Conservation (phyloP, 1,140 invertebrate genomes). For the Cydia amplana region DNA sequence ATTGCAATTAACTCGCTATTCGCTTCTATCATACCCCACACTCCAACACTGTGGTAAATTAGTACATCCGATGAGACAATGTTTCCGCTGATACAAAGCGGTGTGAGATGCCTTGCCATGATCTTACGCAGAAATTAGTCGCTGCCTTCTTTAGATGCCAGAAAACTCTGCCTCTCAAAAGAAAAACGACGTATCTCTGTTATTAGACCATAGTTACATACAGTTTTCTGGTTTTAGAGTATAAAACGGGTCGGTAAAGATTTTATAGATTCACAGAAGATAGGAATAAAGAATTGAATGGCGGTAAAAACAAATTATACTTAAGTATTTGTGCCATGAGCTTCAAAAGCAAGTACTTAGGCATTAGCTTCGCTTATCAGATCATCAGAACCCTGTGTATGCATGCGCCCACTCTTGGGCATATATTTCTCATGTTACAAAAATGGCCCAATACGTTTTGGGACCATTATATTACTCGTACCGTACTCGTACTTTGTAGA, state of each 20-base stretch:
- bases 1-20: background rate
- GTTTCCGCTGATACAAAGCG: constrained; percentile 58
- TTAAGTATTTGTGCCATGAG: background rate
- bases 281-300: background rate
- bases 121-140: constrained; percentile 18
- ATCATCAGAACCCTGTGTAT: too few relatives aligned
- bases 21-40: constrained; percentile 36
- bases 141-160: constrained; percentile 16
- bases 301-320: background rate
- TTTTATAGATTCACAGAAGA: background rate
- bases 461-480: too few relatives aligned
- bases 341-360: background rate
- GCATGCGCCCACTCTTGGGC: too few relatives aligned
- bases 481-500: too few relatives aligned
- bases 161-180: background rate
- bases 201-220: background rate
- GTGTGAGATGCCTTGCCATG: constrained; percentile 50
- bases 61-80: constrained; percentile 50
- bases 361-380: too few relatives aligned
- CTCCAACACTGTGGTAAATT: constrained; percentile 53
- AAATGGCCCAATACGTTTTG: too few relatives aligned
- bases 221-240: background rate
- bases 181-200: background rate
- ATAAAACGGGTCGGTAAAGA: background rate
- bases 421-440: too few relatives aligned